Percentiles rank a stretch among this genome's conserved stretches.
Conservation (phyloP, 1,140 invertebrate species). For the Antheraea pernyi region DNA sequence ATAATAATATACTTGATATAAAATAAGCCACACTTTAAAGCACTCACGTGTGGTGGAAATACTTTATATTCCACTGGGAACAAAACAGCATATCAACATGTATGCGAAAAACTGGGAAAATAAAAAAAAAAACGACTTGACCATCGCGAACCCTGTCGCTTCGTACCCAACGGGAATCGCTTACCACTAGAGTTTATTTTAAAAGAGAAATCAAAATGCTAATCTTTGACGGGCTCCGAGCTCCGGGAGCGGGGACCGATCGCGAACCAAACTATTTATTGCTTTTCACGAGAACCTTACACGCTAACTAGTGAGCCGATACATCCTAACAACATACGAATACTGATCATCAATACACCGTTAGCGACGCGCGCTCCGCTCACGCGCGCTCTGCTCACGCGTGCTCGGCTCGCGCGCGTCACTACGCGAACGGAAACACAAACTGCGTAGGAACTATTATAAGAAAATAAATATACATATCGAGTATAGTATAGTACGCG, state of each 20-base stretch:
- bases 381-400: too few relatives aligned
- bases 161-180: conserved; percentile 20
- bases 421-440: conserved; percentile 31
- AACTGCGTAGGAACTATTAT: conserved; percentile 54
- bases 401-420: too few relatives aligned
- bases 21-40: neutral
- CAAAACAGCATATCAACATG: neutral
- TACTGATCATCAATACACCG: conserved; percentile 38
- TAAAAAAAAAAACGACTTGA: neutral
- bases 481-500: too few relatives aligned
- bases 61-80: neutral
- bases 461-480: conserved; percentile 2
- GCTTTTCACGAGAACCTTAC: conserved; percentile 39
- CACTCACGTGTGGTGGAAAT: neutral
- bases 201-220: conserved; percentile 42
- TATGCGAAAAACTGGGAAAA: neutral
- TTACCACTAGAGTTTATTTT: conserved; percentile 19
- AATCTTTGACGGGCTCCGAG: conserved; percentile 33
- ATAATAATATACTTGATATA: neutral
- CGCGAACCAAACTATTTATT: conserved; percentile 27
- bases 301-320: conserved; percentile 43
- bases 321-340: conserved; percentile 37
- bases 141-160: neutral
- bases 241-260: conserved; percentile 35
- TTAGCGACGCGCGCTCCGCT: too few relatives aligned